Conservation (phyloP, 1,140 invertebrate genomes). For the Ceratoteleas bidentatus region DNA sequence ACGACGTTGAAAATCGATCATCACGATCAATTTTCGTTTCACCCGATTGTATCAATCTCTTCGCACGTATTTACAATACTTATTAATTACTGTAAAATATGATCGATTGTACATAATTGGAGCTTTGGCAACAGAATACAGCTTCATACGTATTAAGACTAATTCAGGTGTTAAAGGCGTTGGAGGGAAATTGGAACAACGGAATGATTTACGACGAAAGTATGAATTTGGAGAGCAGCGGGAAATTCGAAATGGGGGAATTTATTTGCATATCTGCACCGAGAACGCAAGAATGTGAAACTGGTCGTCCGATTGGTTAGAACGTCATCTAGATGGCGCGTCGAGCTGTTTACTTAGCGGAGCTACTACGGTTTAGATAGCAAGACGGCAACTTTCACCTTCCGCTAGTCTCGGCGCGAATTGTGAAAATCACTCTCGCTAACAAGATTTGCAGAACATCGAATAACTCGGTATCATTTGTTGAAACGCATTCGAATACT, state of each 20-base stretch:
- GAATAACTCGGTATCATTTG: not conserved
- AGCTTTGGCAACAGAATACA: constrained; percentile 51
- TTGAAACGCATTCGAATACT: constrained; percentile 17
- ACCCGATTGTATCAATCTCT: not conserved
- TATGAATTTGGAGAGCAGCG: constrained; percentile 1
- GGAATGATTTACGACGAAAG: not conserved
- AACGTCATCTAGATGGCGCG: too few species aligned
- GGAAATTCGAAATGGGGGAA: constrained; percentile 2
- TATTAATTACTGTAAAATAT: constrained; percentile 35
- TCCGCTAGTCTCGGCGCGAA: not conserved
- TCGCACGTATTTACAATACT: constrained; percentile 4
- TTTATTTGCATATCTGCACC: not conserved
- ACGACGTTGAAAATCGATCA: not conserved
- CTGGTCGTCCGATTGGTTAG: too few species aligned
- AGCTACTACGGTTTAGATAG: too few species aligned
- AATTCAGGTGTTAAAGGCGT: constrained; percentile 42
- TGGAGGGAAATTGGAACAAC: constrained; percentile 35
- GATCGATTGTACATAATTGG: constrained; percentile 49
- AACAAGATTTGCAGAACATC: not conserved
- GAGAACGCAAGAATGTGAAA: too few species aligned
- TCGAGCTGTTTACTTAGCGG: too few species aligned
- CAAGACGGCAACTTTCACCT: too few species aligned
- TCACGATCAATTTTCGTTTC: constrained; percentile 1
- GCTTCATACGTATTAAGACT: constrained; percentile 42
- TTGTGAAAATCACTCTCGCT: not conserved